Conservation (phyloP, 2,797 vertebrate genomes). For the Gephyroberyx darwinii region DNA sequence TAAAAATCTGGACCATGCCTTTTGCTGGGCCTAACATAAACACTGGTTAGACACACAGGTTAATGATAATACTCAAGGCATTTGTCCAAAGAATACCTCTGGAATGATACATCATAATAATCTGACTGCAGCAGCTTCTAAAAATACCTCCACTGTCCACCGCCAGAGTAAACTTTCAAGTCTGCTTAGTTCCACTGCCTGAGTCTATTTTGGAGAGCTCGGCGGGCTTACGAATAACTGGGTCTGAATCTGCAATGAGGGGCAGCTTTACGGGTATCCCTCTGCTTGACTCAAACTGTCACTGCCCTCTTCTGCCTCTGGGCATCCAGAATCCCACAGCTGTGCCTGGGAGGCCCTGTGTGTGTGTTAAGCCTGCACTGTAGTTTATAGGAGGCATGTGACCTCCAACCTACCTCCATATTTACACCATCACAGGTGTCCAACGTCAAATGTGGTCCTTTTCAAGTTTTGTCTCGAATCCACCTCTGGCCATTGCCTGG, state of each 20-base stretch:
- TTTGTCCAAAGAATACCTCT: slow-evolving; percentile 52
- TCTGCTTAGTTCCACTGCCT: slow-evolving; percentile 80
- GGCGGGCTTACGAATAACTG: slow-evolving; percentile 62
- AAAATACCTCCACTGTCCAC: slow-evolving; percentile 70
- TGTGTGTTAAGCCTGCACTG: slow-evolving; percentile 54
- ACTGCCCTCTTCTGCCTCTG: slow-evolving; percentile 58
- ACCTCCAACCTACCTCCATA: slow-evolving; percentile 62
- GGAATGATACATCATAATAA: slow-evolving; percentile 72
- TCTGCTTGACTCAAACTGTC: slow-evolving; percentile 69
- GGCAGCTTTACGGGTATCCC: slow-evolving; percentile 61
- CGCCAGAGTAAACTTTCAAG: slow-evolving; percentile 77
- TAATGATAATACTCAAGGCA: slow-evolving; percentile 40
- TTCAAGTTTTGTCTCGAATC: slow-evolving; percentile 39
- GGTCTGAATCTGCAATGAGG: slow-evolving; percentile 57
- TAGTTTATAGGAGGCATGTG: slow-evolving; percentile 65
- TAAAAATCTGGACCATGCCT: background rate
- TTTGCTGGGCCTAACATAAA: slow-evolving; percentile 3
- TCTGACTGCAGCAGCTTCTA: slow-evolving; percentile 63
- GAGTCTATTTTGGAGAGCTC: slow-evolving; percentile 75
- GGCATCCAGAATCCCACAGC: slow-evolving; percentile 70
- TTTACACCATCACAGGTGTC: slow-evolving; percentile 59
- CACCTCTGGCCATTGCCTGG: slow-evolving; percentile 3
- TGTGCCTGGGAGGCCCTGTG: slow-evolving; percentile 62
- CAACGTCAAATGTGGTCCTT: slow-evolving; percentile 8
- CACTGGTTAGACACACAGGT: slow-evolving; percentile 18